Evolutionary conservation across 1,140 invertebrate genomes (phyloP).

Genomic region (Ylistrum balloti): DNA sequence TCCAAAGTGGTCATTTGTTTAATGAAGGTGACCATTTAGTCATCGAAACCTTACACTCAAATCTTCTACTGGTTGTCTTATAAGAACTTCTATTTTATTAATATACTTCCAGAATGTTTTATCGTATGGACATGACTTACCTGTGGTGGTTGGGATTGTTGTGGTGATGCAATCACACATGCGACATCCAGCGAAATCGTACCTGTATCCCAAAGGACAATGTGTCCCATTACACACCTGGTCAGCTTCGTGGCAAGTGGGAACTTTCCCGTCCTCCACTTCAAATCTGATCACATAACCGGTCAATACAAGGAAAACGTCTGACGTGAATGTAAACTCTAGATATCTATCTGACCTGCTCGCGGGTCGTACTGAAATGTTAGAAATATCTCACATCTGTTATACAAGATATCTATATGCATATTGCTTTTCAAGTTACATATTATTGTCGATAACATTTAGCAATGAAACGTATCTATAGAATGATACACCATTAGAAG

Average conservation of each 20-base stretch:
- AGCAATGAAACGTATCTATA: too few relatives aligned
- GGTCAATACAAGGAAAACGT: neutral
- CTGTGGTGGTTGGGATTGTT: neutral
- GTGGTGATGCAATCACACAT: conserved; percentile 31
- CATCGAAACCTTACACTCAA: too few relatives aligned
- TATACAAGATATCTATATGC: too few relatives aligned
- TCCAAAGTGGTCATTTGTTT: too few relatives aligned
- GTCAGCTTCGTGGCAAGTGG: neutral
- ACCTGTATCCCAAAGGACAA: neutral
- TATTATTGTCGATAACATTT: too few relatives aligned
- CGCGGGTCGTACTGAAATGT: neutral
- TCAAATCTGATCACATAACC: neutral
- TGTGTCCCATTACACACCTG: neutral
- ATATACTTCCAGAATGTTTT: too few relatives aligned
- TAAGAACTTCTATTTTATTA: too few relatives aligned
- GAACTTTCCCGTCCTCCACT: neutral
- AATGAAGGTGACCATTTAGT: too few relatives aligned
- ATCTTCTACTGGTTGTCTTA: too few relatives aligned
- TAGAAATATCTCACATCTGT: too few relatives aligned
- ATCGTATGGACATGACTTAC: neutral
- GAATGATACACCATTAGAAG: too few relatives aligned
- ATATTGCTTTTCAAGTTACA: too few relatives aligned
- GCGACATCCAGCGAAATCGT: neutral
- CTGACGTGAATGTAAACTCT: neutral
- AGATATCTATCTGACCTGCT: conserved; percentile 22